phyloP scores from a whole-genome alignment of 2,888 invertebrate species.

The Lepidochrysops patricia region DNA sequence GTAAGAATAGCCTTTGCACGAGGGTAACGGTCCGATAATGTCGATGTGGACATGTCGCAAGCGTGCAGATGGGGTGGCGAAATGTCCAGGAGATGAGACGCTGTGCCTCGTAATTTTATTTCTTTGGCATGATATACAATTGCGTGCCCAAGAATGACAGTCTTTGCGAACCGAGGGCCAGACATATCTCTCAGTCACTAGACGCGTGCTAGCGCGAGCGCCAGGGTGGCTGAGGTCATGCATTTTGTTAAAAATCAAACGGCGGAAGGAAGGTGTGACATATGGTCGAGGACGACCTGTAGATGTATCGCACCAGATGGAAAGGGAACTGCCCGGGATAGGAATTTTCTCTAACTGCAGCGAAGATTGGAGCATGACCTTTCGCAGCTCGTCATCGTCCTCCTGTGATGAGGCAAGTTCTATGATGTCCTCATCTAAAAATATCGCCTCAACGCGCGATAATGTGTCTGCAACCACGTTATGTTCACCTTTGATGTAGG shows the following conservation, averaged over 20 bases:
- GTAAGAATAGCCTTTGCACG: too few relatives aligned
- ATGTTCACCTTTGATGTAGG: neutral
- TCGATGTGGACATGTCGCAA: neutral
- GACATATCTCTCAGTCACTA: constrained; percentile 24
- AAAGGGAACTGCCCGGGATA: constrained; percentile 20
- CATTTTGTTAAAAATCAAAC: constrained; percentile 16
- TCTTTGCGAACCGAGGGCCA: neutral
- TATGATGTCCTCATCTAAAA: constrained; percentile 17
- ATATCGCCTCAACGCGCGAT: constrained; percentile 23
- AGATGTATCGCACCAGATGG: constrained; percentile 21
- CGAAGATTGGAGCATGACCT: constrained; percentile 14
- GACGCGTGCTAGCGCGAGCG: constrained; percentile 15
- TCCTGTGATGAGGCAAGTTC: constrained; percentile 20
- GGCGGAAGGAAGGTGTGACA: constrained; percentile 17
- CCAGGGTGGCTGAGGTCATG: constrained; percentile 26
- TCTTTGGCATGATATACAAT: neutral
- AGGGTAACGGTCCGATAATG: too few relatives aligned
- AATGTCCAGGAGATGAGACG: neutral
- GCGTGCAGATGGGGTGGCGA: neutral
- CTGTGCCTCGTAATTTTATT: neutral
- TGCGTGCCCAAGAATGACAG: neutral
- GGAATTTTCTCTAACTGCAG: constrained; percentile 12
- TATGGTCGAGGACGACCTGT: constrained; percentile 20
- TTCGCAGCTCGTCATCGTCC: constrained; percentile 18
- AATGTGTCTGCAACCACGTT: constrained; percentile 27